These are phyloP conservation scores for Drosophila orosa DNA, from an alignment of 1,140 invertebrate species.

Conservation along the genomic window DNA sequence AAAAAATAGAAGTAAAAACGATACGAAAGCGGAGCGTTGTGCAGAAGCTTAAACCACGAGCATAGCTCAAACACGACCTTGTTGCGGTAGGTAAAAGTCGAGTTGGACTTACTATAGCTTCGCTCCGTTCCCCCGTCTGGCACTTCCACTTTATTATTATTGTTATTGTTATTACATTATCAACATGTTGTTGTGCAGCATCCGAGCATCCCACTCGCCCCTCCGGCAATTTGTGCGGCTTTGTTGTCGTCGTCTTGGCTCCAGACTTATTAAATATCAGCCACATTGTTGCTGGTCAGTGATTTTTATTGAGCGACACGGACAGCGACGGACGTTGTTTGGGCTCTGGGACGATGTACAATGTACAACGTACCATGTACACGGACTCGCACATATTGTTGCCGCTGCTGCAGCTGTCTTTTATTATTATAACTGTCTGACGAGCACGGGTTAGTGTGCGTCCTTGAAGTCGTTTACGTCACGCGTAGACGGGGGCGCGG, in stretches of 20 bases:
- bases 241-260: conserved; percentile 40
- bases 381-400: conserved; percentile 14
- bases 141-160: conserved; percentile 50
- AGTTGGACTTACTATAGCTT: conserved; percentile 12
- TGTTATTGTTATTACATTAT: conserved; percentile 56
- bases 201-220: conserved; percentile 17
- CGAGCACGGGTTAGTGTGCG: conserved; percentile 59
- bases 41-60: conserved; percentile 14
- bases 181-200: conserved; percentile 45
- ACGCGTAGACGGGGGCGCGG: conserved; percentile 23
- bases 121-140: conserved; percentile 14
- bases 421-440: conserved; percentile 65
- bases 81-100: conserved; percentile 57
- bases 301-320: conserved; percentile 67
- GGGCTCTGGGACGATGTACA: conserved; percentile 16
- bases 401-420: conserved; percentile 27
- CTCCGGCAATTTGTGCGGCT: conserved; percentile 25
- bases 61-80: conserved; percentile 54
- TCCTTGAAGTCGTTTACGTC: conserved; percentile 80
- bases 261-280: conserved; percentile 74
- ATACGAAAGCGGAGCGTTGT: conserved; percentile 8
- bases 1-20: conserved; percentile 27
- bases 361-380: conserved; percentile 10
- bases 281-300: conserved; percentile 76
- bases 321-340: conserved; percentile 19